Conservation (phyloP, 2,113 vertebrate species). For the Vulpes ferrilata region DNA sequence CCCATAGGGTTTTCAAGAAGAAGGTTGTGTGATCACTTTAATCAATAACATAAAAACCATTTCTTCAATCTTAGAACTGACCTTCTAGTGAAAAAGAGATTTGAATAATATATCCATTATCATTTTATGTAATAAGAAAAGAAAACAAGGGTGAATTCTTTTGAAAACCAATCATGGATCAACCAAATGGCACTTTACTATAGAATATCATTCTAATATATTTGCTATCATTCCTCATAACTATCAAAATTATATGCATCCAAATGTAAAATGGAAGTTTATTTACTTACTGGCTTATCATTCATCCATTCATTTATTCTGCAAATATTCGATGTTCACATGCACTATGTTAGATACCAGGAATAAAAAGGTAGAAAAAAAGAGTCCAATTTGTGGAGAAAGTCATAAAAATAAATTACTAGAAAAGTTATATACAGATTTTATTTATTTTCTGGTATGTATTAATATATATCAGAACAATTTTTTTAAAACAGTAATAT, state of each 20-base stretch:
- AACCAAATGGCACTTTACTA: not conserved
- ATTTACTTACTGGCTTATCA: not conserved
- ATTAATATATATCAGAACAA: not conserved
- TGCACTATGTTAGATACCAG: not conserved
- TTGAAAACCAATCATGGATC: not conserved
- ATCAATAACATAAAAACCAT: not conserved
- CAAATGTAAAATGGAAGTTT: not conserved
- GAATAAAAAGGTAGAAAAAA: not conserved
- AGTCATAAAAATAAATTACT: not conserved
- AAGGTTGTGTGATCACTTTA: not conserved
- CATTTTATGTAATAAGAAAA: constrained; percentile 16
- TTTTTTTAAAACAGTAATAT: not conserved
- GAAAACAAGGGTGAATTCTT: constrained; percentile 7
- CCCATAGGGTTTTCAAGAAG: not conserved
- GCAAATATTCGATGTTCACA: not conserved
- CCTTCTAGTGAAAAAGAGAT: not conserved
- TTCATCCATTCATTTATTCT: not conserved
- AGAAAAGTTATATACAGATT: not conserved
- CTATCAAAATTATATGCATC: not conserved
- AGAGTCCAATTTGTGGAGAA: not conserved
- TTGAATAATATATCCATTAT: not conserved
- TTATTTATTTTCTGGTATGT: not conserved
- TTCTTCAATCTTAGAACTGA: constrained; percentile 10
- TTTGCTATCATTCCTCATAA: not conserved
- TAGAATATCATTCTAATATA: not conserved